These are phyloP conservation scores for Oxyruncus cristatus DNA, from an alignment of 2,113 vertebrate species.

Conservation along the genomic window DNA sequence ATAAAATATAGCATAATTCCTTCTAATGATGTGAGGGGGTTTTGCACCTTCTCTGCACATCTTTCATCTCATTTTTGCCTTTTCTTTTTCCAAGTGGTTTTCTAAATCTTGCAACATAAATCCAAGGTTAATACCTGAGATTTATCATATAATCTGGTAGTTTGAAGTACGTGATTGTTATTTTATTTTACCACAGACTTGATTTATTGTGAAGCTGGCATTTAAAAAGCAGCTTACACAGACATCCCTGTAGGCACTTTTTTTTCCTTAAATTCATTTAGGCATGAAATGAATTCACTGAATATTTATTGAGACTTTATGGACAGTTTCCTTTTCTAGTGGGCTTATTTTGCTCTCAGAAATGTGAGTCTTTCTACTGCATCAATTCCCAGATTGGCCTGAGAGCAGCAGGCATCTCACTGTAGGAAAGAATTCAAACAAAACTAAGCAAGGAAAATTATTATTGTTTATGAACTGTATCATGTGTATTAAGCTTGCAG, in stretches of 20 bases:
- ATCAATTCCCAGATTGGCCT: neutral
- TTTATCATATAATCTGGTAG: conserved; percentile 48
- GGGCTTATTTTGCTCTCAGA: conserved; percentile 50
- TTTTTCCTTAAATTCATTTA: conserved; percentile 20
- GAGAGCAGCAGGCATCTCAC: neutral
- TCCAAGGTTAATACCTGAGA: conserved; percentile 42
- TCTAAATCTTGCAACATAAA: conserved; percentile 24
- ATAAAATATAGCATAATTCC: neutral
- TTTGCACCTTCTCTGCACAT: neutral
- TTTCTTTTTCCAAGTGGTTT: neutral
- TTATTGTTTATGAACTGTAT: conserved; percentile 30
- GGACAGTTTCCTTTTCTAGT: conserved; percentile 55
- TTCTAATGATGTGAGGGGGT: neutral
- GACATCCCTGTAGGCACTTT: conserved; percentile 47
- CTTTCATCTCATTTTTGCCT: neutral
- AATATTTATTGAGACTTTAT: conserved; percentile 70
- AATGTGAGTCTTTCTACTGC: conserved; percentile 33
- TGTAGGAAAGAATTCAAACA: conserved; percentile 13
- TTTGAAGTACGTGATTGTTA: conserved; percentile 44
- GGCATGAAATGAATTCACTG: conserved; percentile 65
- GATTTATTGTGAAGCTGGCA: conserved; percentile 52
- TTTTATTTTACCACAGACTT: conserved; percentile 28
- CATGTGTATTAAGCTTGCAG: neutral
- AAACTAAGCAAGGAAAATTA: conserved; percentile 13
- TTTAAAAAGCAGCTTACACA: conserved; percentile 55